Evolutionary conservation across 2,797 vertebrate genomes (phyloP), one percentile per base, ranked within the genome.

Genomic region (Scleropages formosus): DNA sequence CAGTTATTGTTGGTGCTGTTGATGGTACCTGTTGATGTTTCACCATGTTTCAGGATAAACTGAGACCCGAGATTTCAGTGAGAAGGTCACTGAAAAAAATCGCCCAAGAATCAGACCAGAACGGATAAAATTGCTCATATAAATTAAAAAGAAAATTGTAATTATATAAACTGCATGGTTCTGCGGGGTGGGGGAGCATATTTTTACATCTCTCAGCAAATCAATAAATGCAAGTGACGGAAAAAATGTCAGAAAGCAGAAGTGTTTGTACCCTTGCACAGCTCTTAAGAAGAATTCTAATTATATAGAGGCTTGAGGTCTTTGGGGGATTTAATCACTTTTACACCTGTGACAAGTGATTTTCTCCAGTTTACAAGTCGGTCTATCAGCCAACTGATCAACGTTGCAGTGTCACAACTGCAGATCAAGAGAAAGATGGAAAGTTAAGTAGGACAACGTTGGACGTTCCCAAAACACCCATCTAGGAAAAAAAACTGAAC

Each of bases 391-490:
- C 78, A 78, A 85, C 80, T 84, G 84, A 84, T 86, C 82, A 77
- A 74, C 60, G 58, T 39, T 82, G 75, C 77, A 63, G 74, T 39
- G 59, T 74, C 65, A 76, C 79, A 79, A 80, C 77, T 77, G 66
- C 76, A 84, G 83, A 85, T 82, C 84, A 85, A 75, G 82, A 73
- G 16, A 22, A 78, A 80, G 74, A 78, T 73, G 73, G 72, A 76
- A 81, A 80, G 76, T 75, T 84, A 84, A 84, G 82, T 84, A 81
- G 83, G 83, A 84, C 83, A 78, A 26, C 26, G n/a, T 79, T 72
- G 83, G 84, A 85, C 84, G 56, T 77, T 83, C 84, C 83, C 80
- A 80, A 81, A 84, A 81, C 82, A 76, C 82, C 77, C 74, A 60
- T 61, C 74, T 74, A 79, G 82, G 73, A 64, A 81, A 70, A 77